Conservation (phyloP, 1,140 invertebrate species). For the Coboldia fuscipes region DNA sequence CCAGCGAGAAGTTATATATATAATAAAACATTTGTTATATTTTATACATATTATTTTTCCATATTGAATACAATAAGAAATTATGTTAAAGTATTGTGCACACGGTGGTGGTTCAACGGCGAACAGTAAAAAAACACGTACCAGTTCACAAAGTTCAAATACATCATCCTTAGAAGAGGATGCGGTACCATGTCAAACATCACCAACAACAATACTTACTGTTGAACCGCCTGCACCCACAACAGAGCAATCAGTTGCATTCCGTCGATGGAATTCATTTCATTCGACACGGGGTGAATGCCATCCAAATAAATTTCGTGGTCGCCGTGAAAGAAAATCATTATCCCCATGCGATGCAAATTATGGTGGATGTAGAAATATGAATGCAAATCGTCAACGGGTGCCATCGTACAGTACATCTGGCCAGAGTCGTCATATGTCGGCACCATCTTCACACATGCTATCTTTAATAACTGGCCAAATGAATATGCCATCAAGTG, state of each 20-base stretch:
- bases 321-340: slow-evolving; percentile 4
- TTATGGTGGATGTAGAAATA: too few relatives aligned
- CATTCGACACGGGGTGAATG: slow-evolving; percentile 11
- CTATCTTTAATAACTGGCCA: too few relatives aligned
- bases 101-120: too few relatives aligned
- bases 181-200: not conserved
- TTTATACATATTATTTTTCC: slow-evolving; percentile 2
- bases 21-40: too few relatives aligned
- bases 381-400: too few relatives aligned
- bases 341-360: slow-evolving; percentile 2
- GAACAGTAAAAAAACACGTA: not conserved
- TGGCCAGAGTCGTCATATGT: too few relatives aligned
- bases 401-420: too few relatives aligned
- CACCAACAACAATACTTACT: not conserved
- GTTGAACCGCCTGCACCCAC: not conserved
- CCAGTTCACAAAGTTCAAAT: not conserved
- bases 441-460: too few relatives aligned
- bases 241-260: slow-evolving; percentile 7
- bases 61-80: not conserved
- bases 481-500: not conserved
- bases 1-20: too few relatives aligned
- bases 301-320: slow-evolving; percentile 4
- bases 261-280: slow-evolving; percentile 32
- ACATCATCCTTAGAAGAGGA: not conserved
- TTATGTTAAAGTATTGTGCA: not conserved